Conservation (phyloP, 2,888 invertebrate species). For the Drosophila siamana region DNA sequence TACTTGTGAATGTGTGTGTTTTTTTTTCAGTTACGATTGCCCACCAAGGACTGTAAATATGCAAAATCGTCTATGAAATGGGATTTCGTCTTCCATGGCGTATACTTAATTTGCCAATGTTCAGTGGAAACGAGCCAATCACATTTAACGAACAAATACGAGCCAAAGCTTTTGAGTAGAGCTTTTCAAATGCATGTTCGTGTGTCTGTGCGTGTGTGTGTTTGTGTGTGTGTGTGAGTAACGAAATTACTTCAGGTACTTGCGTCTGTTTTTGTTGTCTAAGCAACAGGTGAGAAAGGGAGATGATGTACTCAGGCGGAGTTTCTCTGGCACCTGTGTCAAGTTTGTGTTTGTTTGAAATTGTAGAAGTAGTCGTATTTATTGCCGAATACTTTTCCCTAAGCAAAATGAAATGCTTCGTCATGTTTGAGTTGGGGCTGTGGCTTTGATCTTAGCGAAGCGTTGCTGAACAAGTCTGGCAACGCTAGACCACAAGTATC, state of each 20-base stretch:
- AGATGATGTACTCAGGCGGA: background rate
- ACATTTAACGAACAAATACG: background rate
- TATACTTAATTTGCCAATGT: background rate
- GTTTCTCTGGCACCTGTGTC: background rate
- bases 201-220: background rate
- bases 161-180: slow-evolving; percentile 2
- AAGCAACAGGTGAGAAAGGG: background rate
- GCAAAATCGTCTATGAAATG: background rate
- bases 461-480: background rate
- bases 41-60: slow-evolving; percentile 36
- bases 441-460: too few relatives aligned
- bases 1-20: background rate
- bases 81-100: too few relatives aligned
- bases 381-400: too few relatives aligned
- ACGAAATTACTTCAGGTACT: background rate
- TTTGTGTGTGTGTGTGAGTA: background rate
- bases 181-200: background rate
- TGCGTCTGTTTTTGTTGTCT: background rate
- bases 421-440: too few relatives aligned
- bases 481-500: background rate
- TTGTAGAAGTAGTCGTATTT: too few relatives aligned
- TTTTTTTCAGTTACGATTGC: background rate
- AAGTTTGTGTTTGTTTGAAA: background rate
- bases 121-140: background rate
- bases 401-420: too few relatives aligned